Evolutionary conservation across 2,888 invertebrate genomes (phyloP).

Genomic region (Mimachlamys varia): DNA sequence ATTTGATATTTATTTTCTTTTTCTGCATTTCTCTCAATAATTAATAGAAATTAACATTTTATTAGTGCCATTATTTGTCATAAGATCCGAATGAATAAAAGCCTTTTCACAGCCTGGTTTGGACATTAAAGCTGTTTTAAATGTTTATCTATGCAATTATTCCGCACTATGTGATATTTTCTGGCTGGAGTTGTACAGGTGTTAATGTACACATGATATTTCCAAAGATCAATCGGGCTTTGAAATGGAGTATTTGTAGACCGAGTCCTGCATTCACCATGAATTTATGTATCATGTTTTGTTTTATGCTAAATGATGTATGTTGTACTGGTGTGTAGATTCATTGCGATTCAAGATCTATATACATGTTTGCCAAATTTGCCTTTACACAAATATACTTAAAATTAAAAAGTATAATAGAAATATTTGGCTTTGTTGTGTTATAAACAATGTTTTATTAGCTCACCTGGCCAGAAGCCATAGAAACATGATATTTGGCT

Average conservation of each 20-base stretch:
- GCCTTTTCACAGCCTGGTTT: slow-evolving; percentile 13
- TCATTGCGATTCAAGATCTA: not conserved
- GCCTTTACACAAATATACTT: not conserved
- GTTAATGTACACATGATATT: no score
- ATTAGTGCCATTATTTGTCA: not conserved
- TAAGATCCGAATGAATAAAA: not conserved
- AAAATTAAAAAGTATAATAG: not conserved
- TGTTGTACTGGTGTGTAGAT: not conserved
- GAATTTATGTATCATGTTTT: no score
- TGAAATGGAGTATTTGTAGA: not conserved
- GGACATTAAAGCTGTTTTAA: no score
- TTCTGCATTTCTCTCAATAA: no score
- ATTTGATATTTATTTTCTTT: no score
- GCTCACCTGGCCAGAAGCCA: no score
- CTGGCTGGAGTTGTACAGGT: not conserved
- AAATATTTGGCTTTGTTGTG: no score
- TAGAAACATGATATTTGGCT: no score
- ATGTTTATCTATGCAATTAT: not conserved
- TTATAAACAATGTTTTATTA: no score
- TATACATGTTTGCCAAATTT: not conserved
- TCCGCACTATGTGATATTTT: not conserved
- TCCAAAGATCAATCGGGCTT: no score
- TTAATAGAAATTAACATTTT: not conserved
- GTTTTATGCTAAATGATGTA: not conserved
- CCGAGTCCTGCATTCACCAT: not conserved